Percentiles rank a stretch among this genome's conserved stretches.
These are phyloP conservation scores for Sturnira hondurensis DNA, from an alignment of 2,113 vertebrate species.

Conservation along the genomic window DNA sequence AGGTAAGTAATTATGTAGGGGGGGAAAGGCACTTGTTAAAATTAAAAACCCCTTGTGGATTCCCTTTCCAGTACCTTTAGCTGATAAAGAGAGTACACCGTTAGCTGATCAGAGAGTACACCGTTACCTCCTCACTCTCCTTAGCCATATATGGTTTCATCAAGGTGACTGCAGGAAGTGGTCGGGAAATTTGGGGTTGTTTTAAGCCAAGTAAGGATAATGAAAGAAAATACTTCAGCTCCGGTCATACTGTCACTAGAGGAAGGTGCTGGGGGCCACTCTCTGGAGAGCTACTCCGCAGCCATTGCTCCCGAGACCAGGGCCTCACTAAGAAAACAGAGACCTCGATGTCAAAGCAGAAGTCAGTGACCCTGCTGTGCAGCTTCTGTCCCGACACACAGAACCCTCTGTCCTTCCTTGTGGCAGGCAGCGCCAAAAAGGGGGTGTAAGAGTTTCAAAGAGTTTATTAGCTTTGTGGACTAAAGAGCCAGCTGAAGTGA, in stretches of 20 bases:
- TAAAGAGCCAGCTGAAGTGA: background rate
- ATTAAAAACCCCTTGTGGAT: background rate
- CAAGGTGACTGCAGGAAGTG: background rate
- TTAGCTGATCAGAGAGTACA: background rate
- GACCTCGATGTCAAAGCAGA: background rate
- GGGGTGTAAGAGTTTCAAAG: background rate
- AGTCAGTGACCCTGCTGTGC: background rate
- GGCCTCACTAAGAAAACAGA: background rate
- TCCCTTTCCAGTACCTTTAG: background rate
- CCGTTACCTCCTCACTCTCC: background rate
- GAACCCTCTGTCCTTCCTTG: background rate
- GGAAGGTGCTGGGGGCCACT: background rate
- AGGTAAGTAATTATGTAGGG: background rate
- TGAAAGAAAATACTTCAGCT: background rate
- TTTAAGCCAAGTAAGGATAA: slow-evolving; percentile 19
- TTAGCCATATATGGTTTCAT: background rate
- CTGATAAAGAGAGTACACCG: background rate
- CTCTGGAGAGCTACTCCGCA: background rate
- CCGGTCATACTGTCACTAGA: background rate
- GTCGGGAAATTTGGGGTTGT: background rate
- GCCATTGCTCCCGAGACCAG: background rate
- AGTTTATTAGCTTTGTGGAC: background rate
- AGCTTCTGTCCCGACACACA: slow-evolving; percentile 16
- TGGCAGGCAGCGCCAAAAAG: background rate
- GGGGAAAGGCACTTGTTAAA: background rate